Conservation (phyloP, 2,888 invertebrate species). For the Cenopis cana region DNA sequence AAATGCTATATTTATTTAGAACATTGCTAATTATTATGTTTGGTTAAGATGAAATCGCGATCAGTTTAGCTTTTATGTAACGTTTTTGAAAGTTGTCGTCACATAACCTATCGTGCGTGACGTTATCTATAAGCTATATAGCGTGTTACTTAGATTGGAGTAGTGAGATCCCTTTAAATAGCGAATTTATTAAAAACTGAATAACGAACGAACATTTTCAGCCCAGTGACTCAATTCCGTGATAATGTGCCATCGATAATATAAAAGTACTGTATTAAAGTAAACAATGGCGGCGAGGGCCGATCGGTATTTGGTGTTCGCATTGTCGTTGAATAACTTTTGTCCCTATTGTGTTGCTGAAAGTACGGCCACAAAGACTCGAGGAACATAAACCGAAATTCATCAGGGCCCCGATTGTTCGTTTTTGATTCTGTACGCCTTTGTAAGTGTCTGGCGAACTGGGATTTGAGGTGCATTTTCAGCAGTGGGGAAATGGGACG, state of each 20-base stretch:
- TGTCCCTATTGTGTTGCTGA: conserved; percentile 85
- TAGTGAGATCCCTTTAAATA: too few species aligned
- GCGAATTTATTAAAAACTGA: conserved; percentile 22
- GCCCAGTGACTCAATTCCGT: conserved; percentile 65
- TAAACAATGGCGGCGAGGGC: conserved; percentile 79
- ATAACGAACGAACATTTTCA: conserved; percentile 47
- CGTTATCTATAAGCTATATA: too few species aligned
- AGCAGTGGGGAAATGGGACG: conserved; percentile 18
- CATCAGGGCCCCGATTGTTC: conserved; percentile 82
- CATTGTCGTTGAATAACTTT: conserved; percentile 86
- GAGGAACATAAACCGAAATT: conserved; percentile 84
- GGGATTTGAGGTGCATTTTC: conserved; percentile 36
- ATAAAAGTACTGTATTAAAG: conserved; percentile 82
- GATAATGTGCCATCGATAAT: conserved; percentile 72
- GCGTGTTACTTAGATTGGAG: too few species aligned
- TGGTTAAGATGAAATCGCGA: too few species aligned
- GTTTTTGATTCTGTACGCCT: conserved; percentile 52
- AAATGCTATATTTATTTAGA: too few species aligned
- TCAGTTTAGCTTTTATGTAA: too few species aligned
- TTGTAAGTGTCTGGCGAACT: conserved; percentile 34
- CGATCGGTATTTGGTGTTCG: conserved; percentile 86
- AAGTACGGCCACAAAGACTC: conserved; percentile 84
- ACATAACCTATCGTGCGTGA: too few species aligned
- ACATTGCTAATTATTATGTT: too few species aligned
- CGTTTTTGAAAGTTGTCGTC: too few species aligned